Percentiles rank a stretch among this genome's conserved stretches.
Evolutionary conservation across 2,797 vertebrate genomes (phyloP).

Genomic region (Catharus ustulatus): DNA sequence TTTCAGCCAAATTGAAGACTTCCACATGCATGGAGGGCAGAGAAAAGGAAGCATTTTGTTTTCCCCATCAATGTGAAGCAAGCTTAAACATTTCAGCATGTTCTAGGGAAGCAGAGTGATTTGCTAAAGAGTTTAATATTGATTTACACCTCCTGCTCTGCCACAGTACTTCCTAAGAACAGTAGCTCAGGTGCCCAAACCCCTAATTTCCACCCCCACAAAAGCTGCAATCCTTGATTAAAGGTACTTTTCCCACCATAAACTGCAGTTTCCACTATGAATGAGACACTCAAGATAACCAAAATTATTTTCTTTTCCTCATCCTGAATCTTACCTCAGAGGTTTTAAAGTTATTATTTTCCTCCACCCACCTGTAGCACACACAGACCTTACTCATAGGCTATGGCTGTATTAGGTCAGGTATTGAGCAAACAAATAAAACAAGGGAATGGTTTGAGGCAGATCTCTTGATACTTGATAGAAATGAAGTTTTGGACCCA

Average conservation of each 20-base stretch:
- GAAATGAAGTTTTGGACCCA: neutral
- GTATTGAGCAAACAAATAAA: neutral
- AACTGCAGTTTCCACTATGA: neutral
- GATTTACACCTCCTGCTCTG: neutral
- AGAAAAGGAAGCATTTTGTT: neutral
- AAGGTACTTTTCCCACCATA: neutral
- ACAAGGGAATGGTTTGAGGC: neutral
- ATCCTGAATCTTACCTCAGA: neutral
- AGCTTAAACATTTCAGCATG: neutral
- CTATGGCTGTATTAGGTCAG: neutral
- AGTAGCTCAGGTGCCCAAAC: neutral
- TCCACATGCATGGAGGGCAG: neutral
- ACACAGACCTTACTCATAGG: neutral
- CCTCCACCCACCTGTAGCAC: neutral
- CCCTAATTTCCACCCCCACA: rapidly evolving
- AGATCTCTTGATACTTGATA: neutral
- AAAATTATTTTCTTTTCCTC: neutral
- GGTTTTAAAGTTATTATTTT: neutral
- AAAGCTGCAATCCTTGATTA: neutral
- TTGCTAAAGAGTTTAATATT: neutral
- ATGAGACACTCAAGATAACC: rapidly evolving
- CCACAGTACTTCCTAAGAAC: neutral
- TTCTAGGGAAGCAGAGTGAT: neutral
- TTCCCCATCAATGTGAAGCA: neutral
- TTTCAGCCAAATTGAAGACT: neutral